phyloP scores from a whole-genome alignment of 2,113 vertebrate species.

The Stigmatopora argus region DNA sequence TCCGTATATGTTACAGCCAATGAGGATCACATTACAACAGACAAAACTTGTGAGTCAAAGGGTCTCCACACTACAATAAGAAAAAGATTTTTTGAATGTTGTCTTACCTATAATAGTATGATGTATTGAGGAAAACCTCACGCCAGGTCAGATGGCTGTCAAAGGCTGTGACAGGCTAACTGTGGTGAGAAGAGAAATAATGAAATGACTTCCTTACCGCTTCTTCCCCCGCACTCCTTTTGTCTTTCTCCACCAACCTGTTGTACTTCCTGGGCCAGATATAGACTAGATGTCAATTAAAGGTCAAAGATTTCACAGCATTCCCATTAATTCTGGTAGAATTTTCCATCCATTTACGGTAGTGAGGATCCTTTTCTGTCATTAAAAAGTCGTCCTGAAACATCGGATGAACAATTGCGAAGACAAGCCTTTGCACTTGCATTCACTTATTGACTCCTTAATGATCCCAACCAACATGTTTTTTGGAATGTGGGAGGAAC shows the following conservation, averaged over 20 bases:
- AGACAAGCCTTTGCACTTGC: background rate
- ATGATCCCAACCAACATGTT: slow-evolving; percentile 7
- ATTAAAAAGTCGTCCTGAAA: background rate
- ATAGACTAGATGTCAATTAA: background rate
- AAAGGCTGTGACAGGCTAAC: slow-evolving; percentile 5
- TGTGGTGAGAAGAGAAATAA: slow-evolving; percentile 20
- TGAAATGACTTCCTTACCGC: slow-evolving; percentile 43
- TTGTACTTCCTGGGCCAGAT: slow-evolving; percentile 12
- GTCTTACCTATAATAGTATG: slow-evolving; percentile 41
- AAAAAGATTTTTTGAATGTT: background rate
- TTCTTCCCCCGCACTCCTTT: slow-evolving; percentile 32
- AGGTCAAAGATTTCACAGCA: background rate
- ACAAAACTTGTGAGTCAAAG: background rate
- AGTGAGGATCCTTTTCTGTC: background rate
- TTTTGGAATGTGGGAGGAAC: slow-evolving; percentile 8
- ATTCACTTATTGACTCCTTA: background rate
- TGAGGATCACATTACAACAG: background rate
- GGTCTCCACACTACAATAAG: background rate
- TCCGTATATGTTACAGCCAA: slow-evolving; percentile 9
- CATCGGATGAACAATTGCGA: no score
- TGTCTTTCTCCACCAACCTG: slow-evolving; percentile 41
- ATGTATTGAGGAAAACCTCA: background rate
- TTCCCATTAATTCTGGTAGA: background rate
- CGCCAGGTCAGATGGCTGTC: background rate
- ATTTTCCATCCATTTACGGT: background rate